A percentile compares a stretch with the other conserved stretches of the same genome.
Conservation (phyloP, 2,113 vertebrate species). For the Lipophrys pholis region DNA sequence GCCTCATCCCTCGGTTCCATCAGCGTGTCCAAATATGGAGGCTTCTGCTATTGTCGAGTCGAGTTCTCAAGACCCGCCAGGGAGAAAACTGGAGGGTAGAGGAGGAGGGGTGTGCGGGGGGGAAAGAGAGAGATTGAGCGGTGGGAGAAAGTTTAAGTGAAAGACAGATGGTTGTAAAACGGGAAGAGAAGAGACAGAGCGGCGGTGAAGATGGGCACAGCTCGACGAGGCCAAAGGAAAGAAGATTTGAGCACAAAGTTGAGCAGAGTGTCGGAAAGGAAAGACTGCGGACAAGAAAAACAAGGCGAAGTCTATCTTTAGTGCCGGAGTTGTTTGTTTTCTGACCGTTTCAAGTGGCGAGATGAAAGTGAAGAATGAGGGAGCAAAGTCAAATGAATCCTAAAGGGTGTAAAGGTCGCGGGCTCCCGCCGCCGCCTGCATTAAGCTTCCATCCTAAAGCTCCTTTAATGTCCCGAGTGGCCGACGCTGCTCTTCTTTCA, state of each 20-base stretch:
- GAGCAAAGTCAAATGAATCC: slow-evolving; percentile 13
- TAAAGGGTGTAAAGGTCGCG: neutral
- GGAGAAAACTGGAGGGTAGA: slow-evolving; percentile 53
- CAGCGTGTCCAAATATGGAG: slow-evolving; percentile 83
- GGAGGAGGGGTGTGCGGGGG: slow-evolving; percentile 4
- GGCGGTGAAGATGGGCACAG: neutral
- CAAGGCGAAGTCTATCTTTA: slow-evolving; percentile 50
- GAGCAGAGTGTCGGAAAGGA: slow-evolving; percentile 28
- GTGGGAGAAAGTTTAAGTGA: slow-evolving; percentile 50
- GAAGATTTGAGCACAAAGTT: slow-evolving; percentile 15
- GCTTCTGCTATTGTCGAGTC: slow-evolving; percentile 68
- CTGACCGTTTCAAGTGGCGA: slow-evolving; percentile 27
- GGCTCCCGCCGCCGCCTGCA: neutral
- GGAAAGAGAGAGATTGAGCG: neutral
- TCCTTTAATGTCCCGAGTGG: slow-evolving; percentile 14
- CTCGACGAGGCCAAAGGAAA: slow-evolving; percentile 17
- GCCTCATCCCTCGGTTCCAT: slow-evolving; percentile 70
- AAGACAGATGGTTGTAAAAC: slow-evolving; percentile 31
- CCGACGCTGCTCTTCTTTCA: neutral
- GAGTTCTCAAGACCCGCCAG: slow-evolving; percentile 73
- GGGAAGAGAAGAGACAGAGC: slow-evolving; percentile 19
- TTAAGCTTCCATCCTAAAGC: neutral
- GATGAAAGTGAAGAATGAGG: slow-evolving; percentile 55
- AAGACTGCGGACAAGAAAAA: slow-evolving; percentile 29
- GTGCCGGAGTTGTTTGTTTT: slow-evolving; percentile 57